phyloP scores from a whole-genome alignment of 2,797 vertebrate species.

The Sebastiscus albofasciatus region DNA sequence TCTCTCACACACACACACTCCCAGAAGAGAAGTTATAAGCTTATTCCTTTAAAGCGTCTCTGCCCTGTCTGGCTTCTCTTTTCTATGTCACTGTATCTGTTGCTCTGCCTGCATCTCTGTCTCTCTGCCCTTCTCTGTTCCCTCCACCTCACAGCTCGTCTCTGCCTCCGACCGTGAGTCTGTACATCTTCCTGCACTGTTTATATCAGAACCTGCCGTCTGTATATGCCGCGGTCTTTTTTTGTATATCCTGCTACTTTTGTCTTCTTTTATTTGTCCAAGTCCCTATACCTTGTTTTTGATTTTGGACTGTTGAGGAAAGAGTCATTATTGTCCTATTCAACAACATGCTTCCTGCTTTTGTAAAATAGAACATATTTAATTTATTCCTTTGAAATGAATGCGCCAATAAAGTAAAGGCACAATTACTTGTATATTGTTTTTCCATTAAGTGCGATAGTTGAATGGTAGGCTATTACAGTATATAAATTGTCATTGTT shows the following conservation, averaged over 20 bases:
- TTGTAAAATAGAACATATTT: neutral
- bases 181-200: neutral
- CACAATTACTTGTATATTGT: neutral
- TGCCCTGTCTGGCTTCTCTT: constrained; percentile 17
- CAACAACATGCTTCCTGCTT: neutral
- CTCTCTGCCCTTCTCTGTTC: neutral
- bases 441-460: neutral
- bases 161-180: neutral
- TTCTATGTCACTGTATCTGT: neutral
- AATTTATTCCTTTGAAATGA: neutral
- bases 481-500: neutral
- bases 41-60: constrained; percentile 15
- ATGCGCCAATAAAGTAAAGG: neutral
- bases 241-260: neutral
- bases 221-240: neutral
- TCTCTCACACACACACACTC: neutral
- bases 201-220: neutral
- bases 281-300: neutral
- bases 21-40: constrained; percentile 1
- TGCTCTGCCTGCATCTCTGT: neutral
- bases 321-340: neutral
- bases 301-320: neutral
- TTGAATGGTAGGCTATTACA: neutral
- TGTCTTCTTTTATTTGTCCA: neutral
- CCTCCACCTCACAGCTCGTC: neutral